phyloP scores from a whole-genome alignment of 2,888 invertebrate species.

The Strigamia crassipes region DNA sequence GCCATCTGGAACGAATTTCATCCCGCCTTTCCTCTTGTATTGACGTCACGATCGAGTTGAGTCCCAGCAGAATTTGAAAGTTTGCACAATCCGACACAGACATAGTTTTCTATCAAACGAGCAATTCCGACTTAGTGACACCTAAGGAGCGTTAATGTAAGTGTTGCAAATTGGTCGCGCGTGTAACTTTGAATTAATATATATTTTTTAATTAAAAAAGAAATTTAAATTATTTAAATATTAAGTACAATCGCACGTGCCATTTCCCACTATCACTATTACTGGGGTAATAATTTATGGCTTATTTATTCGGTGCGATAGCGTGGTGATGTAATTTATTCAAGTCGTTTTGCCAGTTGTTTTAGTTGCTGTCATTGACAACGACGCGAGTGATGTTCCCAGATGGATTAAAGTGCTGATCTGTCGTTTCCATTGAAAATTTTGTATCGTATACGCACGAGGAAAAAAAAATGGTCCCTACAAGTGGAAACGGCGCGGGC shows the following conservation, averaged over 20 bases:
- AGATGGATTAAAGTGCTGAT: not conserved
- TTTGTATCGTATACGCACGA: not conserved
- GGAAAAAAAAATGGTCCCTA: not conserved
- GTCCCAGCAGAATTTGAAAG: not conserved
- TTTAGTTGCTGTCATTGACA: not conserved
- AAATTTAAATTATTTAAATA: no score
- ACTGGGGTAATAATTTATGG: not conserved
- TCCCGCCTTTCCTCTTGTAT: slow-evolving; percentile 8
- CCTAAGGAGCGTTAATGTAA: not conserved
- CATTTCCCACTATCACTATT: not conserved
- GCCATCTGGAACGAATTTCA: slow-evolving; percentile 11
- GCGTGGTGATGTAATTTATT: slow-evolving; percentile 8
- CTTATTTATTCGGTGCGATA: not conserved
- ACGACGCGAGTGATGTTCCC: not conserved
- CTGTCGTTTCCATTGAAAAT: slow-evolving; percentile 1
- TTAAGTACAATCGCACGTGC: no score
- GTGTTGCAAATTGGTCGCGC: not conserved
- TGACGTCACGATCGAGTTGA: not conserved
- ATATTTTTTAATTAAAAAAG: no score
- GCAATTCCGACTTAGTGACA: not conserved
- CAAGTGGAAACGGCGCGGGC: not conserved
- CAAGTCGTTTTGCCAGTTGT: not conserved
- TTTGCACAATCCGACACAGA: not conserved
- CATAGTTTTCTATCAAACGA: not conserved
- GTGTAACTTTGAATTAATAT: not conserved